Evolutionary conservation across 2,797 vertebrate species (phyloP), one percentile per base, ranked within the genome.

Genomic region (Crypturellus tataupa): DNA sequence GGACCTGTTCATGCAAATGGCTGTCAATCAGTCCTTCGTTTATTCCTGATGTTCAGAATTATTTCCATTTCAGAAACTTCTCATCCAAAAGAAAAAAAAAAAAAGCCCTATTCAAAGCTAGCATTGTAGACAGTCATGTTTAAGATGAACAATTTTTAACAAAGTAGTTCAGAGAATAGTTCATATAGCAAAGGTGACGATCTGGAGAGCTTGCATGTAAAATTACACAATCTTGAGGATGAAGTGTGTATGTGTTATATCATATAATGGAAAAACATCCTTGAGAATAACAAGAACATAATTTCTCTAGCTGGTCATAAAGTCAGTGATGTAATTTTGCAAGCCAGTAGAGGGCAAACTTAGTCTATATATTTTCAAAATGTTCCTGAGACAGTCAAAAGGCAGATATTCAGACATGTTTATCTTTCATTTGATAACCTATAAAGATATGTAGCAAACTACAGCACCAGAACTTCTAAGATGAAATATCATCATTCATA

Each of bases 291-390:
- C 15, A 85, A 85, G 64, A 86, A 55, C 10, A 5, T 37, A 84
- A 62, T 6, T 25, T 58, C 55, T 82, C 62, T 62, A 81, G 64
- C 46, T 77, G 49, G 47, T 60, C 73, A 69, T 70, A 46, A 81
- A 87, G 46, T 56, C 79, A 71, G 87, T 69, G 90, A 96, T 90
- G 84, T 97, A 88, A 96, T 83, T 96, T 87, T 76, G 76, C 78
- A 89, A 91, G 95, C 97, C 98, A 98, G 98, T 59, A 98, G 98
- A 97, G 98, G 98, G 98, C 98, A 97, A 98, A 97, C 97, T 97
- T 83, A 91, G 96, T 67, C 96, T 97, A 80, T 94, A 64, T 56
- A 94, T 97, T 86, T 77, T 87, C 49, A 33, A 87, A 88, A 60
- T 46, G 6, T 56, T 60, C 55, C 58, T 53, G 25, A 44, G 10